Percentiles rank a stretch among this genome's conserved stretches.
phyloP scores from a whole-genome alignment of 2,888 invertebrate genomes.

The Conus canariensis region DNA sequence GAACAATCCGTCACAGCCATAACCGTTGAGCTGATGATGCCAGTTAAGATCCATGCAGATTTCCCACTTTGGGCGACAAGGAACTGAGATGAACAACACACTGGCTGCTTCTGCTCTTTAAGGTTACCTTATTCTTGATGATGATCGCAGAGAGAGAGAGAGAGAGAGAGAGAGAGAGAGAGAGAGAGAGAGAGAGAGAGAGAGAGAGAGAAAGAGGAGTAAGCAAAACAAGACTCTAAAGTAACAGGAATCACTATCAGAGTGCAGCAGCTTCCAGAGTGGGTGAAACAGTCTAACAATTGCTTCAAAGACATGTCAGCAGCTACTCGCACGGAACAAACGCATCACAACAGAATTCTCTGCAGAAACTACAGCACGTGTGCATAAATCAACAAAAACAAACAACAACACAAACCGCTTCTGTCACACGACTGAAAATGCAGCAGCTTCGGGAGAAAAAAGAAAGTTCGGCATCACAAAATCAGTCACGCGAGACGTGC shows the following conservation, averaged over 20 bases:
- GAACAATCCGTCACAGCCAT: background rate
- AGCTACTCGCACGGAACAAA: background rate
- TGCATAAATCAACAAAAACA: background rate
- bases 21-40: background rate
- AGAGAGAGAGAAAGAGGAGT: no score
- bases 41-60: no score
- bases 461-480: background rate
- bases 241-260: slow-evolving; percentile 5
- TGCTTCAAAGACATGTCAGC: background rate
- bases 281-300: slow-evolving; percentile 16
- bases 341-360: background rate
- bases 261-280: background rate
- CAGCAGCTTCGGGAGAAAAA: background rate
- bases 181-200: no score
- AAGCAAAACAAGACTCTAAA: background rate
- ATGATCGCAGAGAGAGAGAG: no score
- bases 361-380: background rate
- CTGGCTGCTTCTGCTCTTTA: no score
- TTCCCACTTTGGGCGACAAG: no score
- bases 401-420: background rate
- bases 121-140: no score
- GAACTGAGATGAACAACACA: no score
- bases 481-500: background rate
- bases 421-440: background rate
- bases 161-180: no score